A percentile compares a stretch with the other conserved stretches of the same genome.
These are phyloP conservation scores for Hydrozoanthus tunicans DNA, from an alignment of 64 coral and sea anemone species.

Conservation along the genomic window DNA sequence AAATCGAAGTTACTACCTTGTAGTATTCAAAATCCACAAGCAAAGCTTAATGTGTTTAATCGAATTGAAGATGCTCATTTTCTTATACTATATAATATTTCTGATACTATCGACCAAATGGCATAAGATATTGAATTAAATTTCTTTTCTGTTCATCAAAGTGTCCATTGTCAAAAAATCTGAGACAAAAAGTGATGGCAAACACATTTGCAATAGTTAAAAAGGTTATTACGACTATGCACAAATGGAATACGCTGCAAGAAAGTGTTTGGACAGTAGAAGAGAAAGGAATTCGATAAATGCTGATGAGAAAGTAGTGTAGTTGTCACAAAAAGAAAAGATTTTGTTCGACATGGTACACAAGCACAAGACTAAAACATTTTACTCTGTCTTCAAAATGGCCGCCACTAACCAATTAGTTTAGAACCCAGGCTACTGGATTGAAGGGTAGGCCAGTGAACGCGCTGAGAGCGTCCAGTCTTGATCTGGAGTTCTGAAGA, in stretches of 20 bases:
- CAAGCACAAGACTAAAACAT: background rate
- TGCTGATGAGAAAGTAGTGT: background rate
- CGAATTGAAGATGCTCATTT: background rate
- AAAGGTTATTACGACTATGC: background rate
- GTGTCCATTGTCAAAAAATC: background rate
- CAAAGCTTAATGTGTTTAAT: background rate
- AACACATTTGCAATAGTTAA: slow-evolving; percentile 1
- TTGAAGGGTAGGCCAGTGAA: no score
- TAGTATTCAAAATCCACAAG: background rate
- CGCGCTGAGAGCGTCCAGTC: no score
- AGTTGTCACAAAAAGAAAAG: background rate
- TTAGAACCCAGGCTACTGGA: no score
- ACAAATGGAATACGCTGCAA: background rate
- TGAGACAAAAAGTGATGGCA: background rate
- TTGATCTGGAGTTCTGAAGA: no score
- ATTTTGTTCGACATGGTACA: background rate
- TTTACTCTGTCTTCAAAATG: no score
- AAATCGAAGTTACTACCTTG: background rate
- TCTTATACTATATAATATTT: background rate
- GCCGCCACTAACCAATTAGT: no score
- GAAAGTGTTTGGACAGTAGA: background rate
- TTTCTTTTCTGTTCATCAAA: slow-evolving; percentile 10
- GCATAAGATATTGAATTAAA: background rate
- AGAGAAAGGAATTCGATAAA: background rate
- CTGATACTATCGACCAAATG: background rate